Evolutionary conservation across 1,140 invertebrate genomes (phyloP), one percentile per base, ranked within the genome.

Genomic region (Streblospio benedicti): DNA sequence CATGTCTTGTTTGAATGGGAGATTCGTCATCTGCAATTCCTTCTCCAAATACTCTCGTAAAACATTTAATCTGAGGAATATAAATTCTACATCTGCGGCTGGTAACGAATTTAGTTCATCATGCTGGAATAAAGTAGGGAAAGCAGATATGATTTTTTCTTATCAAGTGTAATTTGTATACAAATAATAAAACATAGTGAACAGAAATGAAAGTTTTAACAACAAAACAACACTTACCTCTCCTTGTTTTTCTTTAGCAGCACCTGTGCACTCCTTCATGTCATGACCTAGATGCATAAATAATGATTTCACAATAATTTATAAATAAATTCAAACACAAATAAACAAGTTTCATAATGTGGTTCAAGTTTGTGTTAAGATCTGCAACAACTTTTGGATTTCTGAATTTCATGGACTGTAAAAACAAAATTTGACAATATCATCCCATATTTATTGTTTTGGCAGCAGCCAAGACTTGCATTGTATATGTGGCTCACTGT

Each of bases 1-100:
- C 65, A 84, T 75, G 64, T 83, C 80, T 68, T 78, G 83, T 31
- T 84, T 78, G 74, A 98, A 98, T 1, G 94, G 93, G 16, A 99
- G 80, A 78, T 91, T 91, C 0, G 65, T 60, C 90, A 99, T 97
- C 56, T 82, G 75, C 33, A 99, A 80, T 66, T 97, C 95, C 76
- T 84, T 85, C 72, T 91, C 89, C 45, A 99, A 78, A 81, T 99
- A 99, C 79, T 99, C 96, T 38, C 94, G 78, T 9, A 99, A 81
- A 9, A 99, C 90, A 72, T 86, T 89, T 25, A 99, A 80, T 18
- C 95, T 70, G 14, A 83, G 63, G 67, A 83, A 82, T 47, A 82
- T 81, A 64, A 81, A 82, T 47, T 75, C 69, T 55, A 64, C 63
- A 53, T 73, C 73, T 28, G 63, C 58, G n/a, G 69, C 73, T 33